Conservation (phyloP, 2,888 invertebrate genomes). For the Drosophila stalkeri region DNA sequence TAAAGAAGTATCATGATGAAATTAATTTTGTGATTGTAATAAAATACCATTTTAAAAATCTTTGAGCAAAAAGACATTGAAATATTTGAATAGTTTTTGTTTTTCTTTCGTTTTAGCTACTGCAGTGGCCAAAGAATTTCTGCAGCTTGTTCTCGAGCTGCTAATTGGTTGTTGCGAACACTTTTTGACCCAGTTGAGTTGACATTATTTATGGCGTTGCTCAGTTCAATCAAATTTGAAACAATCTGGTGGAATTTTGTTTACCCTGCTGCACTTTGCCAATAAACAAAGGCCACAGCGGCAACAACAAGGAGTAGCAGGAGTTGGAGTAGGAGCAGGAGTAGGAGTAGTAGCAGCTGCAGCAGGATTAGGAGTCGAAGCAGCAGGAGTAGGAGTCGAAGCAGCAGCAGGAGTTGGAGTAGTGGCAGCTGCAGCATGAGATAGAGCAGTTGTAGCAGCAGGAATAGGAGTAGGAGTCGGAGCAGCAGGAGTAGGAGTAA, state of each 20-base stretch:
- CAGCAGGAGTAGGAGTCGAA: slow-evolving; percentile 6
- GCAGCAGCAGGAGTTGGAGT: slow-evolving; percentile 2
- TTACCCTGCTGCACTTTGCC: slow-evolving; percentile 38
- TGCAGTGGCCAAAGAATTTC: background rate
- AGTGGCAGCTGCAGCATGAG: background rate
- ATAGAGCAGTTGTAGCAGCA: no score
- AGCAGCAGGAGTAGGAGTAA: no score
- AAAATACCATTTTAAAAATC: background rate
- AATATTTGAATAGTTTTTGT: background rate
- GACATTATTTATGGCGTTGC: slow-evolving; percentile 13
- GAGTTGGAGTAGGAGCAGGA: slow-evolving; percentile 11
- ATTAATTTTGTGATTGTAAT: no score
- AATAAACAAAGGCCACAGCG: slow-evolving; percentile 43
- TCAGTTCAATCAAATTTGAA: slow-evolving; percentile 41
- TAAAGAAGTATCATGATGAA: no score
- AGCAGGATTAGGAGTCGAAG: no score
- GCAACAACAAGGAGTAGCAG: slow-evolving; percentile 16
- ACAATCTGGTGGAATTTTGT: slow-evolving; percentile 43
- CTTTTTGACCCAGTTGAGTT: slow-evolving; percentile 14
- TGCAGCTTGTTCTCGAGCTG: background rate
- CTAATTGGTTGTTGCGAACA: slow-evolving; percentile 2
- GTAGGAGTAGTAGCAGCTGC: background rate
- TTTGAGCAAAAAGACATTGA: background rate
- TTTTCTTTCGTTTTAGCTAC: background rate
- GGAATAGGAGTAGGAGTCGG: no score